These are phyloP conservation scores for Trachelus troglodyta DNA, from an alignment of 2,888 invertebrate species.

Conservation along the genomic window DNA sequence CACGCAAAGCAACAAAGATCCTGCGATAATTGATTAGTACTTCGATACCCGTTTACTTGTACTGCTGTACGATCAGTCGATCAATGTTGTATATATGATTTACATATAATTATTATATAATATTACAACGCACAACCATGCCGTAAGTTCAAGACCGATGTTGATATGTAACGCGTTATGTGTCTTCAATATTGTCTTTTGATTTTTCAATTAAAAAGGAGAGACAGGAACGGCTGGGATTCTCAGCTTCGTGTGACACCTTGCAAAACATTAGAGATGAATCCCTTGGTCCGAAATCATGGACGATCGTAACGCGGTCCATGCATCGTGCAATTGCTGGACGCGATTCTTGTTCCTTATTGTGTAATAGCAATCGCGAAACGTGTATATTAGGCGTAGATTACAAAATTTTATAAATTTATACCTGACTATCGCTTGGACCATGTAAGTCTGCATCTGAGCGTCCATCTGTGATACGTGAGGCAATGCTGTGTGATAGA, in stretches of 20 bases:
- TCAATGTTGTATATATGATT: not conserved
- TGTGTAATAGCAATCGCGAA: not conserved
- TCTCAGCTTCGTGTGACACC: not conserved
- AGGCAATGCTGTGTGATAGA: slow-evolving; percentile 87
- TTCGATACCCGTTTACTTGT: not conserved
- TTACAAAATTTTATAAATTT: slow-evolving; percentile 11
- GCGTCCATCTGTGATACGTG: slow-evolving; percentile 90
- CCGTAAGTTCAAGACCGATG: not conserved
- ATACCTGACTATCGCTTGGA: slow-evolving; percentile 93
- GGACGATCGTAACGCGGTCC: not conserved
- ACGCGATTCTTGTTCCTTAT: not conserved
- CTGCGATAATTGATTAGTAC: slow-evolving; percentile 48
- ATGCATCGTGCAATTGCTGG: not conserved
- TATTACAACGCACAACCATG: not conserved
- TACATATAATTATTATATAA: not conserved
- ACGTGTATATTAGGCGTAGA: not conserved
- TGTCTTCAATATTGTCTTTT: not conserved
- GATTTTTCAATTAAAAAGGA: not conserved
- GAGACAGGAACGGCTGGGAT: not conserved
- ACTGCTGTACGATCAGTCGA: not conserved
- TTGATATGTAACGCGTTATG: not conserved
- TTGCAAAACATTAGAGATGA: not conserved
- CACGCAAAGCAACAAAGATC: slow-evolving; percentile 53
- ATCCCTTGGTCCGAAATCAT: not conserved
- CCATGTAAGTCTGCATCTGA: slow-evolving; percentile 92